phyloP scores from a whole-genome alignment of 1,140 invertebrate genomes.

The Arion vulgaris region DNA sequence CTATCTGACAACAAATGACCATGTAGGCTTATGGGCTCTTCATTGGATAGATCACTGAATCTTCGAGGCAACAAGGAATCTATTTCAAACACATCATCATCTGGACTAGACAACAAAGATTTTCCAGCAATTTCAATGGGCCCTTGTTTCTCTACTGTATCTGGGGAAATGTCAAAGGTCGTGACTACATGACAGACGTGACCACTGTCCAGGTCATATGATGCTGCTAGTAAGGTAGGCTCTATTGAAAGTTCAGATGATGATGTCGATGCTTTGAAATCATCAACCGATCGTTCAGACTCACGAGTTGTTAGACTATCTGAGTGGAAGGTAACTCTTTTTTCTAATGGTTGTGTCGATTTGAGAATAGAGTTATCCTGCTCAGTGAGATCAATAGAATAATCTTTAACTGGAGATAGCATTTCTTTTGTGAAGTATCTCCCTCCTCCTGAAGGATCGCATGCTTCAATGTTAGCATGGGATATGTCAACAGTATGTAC shows the following conservation, averaged over 20 bases:
- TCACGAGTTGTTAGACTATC: slow-evolving; percentile 41
- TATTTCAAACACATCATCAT: slow-evolving; percentile 76
- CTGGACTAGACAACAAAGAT: slow-evolving; percentile 68
- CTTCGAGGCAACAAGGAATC: slow-evolving; percentile 66
- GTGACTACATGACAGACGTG: slow-evolving; percentile 68
- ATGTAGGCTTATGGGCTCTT: not conserved
- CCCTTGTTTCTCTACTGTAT: slow-evolving; percentile 68
- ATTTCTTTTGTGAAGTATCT: slow-evolving; percentile 64
- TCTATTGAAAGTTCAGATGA: slow-evolving; percentile 68
- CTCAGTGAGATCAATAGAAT: slow-evolving; percentile 51
- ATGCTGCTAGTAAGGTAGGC: slow-evolving; percentile 69
- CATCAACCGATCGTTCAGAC: slow-evolving; percentile 58
- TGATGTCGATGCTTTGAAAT: slow-evolving; percentile 64
- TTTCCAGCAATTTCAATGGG: slow-evolving; percentile 60
- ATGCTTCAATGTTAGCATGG: slow-evolving; percentile 61
- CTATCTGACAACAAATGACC: slow-evolving; percentile 13
- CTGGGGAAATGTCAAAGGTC: slow-evolving; percentile 69
- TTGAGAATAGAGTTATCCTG: slow-evolving; percentile 49
- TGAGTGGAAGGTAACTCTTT: slow-evolving; percentile 64
- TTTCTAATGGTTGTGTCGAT: slow-evolving; percentile 48
- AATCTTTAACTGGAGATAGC: slow-evolving; percentile 64
- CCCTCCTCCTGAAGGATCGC: slow-evolving; percentile 63
- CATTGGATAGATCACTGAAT: not conserved
- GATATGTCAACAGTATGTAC: slow-evolving; percentile 56
- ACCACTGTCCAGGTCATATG: slow-evolving; percentile 71